Evolutionary conservation across 2,888 invertebrate species (phyloP).

Genomic region (Hypolimnas misippus): DNA sequence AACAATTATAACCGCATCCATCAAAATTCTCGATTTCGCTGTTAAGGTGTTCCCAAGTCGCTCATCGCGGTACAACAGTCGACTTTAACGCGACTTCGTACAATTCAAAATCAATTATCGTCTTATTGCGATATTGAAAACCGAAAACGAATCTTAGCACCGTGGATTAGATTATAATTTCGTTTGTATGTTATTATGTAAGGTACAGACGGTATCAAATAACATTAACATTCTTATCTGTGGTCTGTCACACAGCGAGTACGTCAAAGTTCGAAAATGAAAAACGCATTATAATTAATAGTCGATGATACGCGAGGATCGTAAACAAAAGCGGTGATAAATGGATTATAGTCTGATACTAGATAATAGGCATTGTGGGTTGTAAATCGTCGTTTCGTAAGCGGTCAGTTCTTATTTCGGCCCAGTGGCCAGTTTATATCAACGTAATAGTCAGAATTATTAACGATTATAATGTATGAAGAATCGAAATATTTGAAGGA

Average conservation of each 20-base stretch:
- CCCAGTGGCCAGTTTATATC: conserved; percentile 38
- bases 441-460: conserved; percentile 19
- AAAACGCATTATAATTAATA: conserved; percentile 83
- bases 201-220: conserved; percentile 69
- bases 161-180: conserved; percentile 54
- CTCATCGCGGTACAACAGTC: conserved; percentile 52
- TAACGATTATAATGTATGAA: neutral
- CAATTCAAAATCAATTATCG: conserved; percentile 53
- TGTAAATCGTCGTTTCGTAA: conserved; percentile 80
- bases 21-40: conserved; percentile 78
- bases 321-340: conserved; percentile 84
- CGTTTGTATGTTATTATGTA: conserved; percentile 42
- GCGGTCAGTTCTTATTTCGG: conserved; percentile 60
- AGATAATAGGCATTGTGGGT: conserved; percentile 78
- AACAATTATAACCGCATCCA: conserved; percentile 84
- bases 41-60: conserved; percentile 54
- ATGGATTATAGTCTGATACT: conserved; percentile 80
- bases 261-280: conserved; percentile 83
- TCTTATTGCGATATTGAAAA: neutral
- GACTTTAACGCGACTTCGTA: conserved; percentile 49
- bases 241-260: conserved; percentile 81
- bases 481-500: neutral
- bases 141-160: conserved; percentile 41
- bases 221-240: conserved; percentile 84
- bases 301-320: conserved; percentile 82